phyloP scores from a whole-genome alignment of 2,888 invertebrate genomes.

The Rutpela maculata region DNA sequence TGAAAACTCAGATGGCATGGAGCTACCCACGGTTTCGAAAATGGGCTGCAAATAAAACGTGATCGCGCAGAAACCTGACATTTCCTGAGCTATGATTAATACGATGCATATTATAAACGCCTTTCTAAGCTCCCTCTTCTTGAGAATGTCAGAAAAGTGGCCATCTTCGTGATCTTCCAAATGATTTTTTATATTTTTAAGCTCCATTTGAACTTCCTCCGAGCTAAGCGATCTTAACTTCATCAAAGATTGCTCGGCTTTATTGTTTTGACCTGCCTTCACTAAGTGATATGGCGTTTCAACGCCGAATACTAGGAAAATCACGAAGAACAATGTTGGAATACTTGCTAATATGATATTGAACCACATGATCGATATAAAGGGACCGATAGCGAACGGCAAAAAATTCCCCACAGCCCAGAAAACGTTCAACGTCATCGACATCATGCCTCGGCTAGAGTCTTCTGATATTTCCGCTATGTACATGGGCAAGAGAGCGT shows the following conservation, averaged over 20 bases:
- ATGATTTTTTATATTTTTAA: conserved; percentile 47
- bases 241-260: conserved; percentile 80
- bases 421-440: conserved; percentile 81
- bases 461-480: conserved; percentile 88
- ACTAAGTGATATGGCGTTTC: conserved; percentile 86
- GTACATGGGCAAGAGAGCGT: conserved; percentile 87
- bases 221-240: conserved; percentile 81
- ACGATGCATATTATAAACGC: conserved; percentile 83
- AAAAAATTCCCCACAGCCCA: conserved; percentile 82
- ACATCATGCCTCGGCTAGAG: conserved; percentile 84
- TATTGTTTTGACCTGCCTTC: conserved; percentile 76
- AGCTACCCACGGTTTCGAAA: conserved; percentile 80
- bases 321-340: conserved; percentile 74
- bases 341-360: conserved; percentile 74
- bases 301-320: conserved; percentile 78
- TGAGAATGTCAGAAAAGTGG: conserved; percentile 70
- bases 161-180: conserved; percentile 58
- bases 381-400: conserved; percentile 83
- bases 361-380: conserved; percentile 79
- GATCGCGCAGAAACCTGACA: conserved; percentile 76
- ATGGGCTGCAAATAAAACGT: conserved; percentile 77
- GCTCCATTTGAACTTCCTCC: conserved; percentile 79
- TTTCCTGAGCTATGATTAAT: conserved; percentile 81
- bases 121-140: conserved; percentile 82
- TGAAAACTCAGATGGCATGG: conserved; percentile 78